These are phyloP conservation scores for Morpho deidamia DNA, from an alignment of 2,888 invertebrate genomes.

Conservation along the genomic window DNA sequence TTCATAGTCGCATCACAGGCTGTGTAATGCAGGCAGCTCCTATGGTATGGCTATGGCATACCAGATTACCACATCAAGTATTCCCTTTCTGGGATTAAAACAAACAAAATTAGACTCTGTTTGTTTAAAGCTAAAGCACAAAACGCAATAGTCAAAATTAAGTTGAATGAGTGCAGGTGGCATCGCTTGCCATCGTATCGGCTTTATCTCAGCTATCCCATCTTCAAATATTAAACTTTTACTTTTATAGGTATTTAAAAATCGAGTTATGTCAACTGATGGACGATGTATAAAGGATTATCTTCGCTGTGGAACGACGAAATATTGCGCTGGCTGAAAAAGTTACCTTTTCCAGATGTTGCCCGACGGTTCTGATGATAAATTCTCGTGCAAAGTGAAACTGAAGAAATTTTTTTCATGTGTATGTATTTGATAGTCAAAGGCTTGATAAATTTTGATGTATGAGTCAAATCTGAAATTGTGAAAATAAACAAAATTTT, in stretches of 20 bases:
- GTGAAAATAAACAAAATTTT: too few species aligned
- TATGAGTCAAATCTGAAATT: not conserved
- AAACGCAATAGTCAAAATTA: conserved; percentile 16
- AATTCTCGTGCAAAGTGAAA: conserved; percentile 3
- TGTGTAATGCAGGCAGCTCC: conserved; percentile 67
- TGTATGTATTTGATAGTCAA: not conserved
- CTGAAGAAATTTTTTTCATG: not conserved
- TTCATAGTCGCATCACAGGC: conserved; percentile 65
- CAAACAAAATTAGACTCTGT: conserved; percentile 30
- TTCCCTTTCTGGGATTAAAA: conserved; percentile 42
- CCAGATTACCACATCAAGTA: conserved; percentile 68
- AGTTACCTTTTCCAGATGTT: conserved; percentile 8
- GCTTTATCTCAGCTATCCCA: conserved; percentile 67
- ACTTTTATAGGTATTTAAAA: conserved; percentile 68
- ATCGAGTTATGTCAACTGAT: conserved; percentile 59
- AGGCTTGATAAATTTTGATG: not conserved
- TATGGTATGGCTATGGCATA: conserved; percentile 55
- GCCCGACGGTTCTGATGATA: conserved; percentile 1
- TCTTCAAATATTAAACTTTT: conserved; percentile 72
- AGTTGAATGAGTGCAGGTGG: conserved; percentile 62
- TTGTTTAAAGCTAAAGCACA: conserved; percentile 17
- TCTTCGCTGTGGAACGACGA: conserved; percentile 12
- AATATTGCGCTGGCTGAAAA: conserved; percentile 5
- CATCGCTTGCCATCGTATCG: conserved; percentile 49
- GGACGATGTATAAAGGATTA: conserved; percentile 26